Conservation (phyloP, 2,113 vertebrate genomes). For the Poeciliopsis prolifica region DNA sequence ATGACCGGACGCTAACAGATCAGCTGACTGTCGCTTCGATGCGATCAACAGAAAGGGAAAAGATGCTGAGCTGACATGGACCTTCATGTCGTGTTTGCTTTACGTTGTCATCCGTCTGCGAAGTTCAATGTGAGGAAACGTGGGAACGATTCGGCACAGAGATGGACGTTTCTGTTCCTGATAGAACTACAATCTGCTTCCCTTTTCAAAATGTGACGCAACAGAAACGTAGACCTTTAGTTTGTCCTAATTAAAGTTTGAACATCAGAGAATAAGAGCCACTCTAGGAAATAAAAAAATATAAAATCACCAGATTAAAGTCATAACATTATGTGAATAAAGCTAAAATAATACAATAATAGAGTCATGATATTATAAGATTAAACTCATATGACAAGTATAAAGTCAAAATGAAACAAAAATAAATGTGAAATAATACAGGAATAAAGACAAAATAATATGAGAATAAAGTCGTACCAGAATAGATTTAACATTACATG, state of each 20-base stretch:
- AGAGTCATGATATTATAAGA: no score
- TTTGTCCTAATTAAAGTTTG: background rate
- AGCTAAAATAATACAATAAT: no score
- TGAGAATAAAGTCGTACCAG: no score
- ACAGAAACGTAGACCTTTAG: background rate
- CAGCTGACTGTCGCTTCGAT: background rate
- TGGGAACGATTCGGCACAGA: background rate
- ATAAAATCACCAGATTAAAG: no score
- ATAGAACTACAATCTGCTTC: background rate
- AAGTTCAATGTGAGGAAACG: background rate
- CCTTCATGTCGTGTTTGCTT: background rate
- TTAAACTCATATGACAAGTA: no score
- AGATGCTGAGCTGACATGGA: background rate
- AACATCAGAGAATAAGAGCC: no score
- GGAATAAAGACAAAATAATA: no score
- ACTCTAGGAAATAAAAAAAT: no score
- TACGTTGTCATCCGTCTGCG: background rate
- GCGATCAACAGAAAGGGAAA: background rate
- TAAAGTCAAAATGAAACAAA: no score
- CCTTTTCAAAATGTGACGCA: background rate
- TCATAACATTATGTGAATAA: no score
- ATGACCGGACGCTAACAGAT: background rate
- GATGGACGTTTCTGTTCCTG: background rate
- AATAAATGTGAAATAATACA: no score
- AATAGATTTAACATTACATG: no score